Conservation (phyloP, 2,113 vertebrate species). For the Quiscalus mexicanus region DNA sequence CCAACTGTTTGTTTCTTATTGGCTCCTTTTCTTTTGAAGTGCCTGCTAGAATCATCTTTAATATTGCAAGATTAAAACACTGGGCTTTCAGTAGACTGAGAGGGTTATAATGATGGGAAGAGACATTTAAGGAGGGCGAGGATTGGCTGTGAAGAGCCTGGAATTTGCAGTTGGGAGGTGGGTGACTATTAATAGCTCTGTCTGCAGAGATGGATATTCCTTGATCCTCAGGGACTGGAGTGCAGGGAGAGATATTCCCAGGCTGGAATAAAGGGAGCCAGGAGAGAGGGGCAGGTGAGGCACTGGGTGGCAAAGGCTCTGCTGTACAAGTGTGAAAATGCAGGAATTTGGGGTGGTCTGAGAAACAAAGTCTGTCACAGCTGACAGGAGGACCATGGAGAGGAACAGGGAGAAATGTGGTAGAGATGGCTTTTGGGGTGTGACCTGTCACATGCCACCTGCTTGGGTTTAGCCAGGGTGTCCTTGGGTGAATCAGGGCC, state of each 20-base stretch:
- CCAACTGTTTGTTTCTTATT: constrained; percentile 1
- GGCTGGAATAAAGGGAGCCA: not conserved
- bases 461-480: not conserved
- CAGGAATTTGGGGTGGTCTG: not conserved
- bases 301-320: not conserved
- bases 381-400: not conserved
- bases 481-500: not conserved
- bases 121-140: not conserved
- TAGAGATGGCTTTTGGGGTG: not conserved
- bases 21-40: constrained; percentile 20
- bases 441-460: not conserved
- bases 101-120: not conserved
- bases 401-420: not conserved
- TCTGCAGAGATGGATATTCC: not conserved
- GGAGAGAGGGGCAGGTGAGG: not conserved
- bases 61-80: not conserved
- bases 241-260: not conserved
- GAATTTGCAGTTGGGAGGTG: not conserved
- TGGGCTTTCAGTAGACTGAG: not conserved
- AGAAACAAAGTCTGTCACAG: not conserved
- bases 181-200: not conserved
- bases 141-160: not conserved
- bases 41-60: not conserved
- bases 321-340: not conserved
- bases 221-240: not conserved